These are phyloP conservation scores for Hypanus sabinus DNA, from an alignment of 2,113 vertebrate species.

Conservation along the genomic window DNA sequence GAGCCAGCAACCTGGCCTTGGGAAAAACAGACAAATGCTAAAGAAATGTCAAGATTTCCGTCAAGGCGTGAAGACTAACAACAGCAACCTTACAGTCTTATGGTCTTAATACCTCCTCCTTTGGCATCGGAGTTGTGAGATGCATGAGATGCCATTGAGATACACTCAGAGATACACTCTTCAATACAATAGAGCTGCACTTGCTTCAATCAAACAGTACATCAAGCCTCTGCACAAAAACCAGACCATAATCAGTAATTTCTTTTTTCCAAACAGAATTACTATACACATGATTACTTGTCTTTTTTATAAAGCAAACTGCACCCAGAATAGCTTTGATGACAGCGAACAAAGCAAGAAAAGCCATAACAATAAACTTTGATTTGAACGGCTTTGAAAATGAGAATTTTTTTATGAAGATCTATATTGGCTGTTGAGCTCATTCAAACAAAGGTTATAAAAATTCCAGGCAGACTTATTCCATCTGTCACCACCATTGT, in stretches of 20 bases:
- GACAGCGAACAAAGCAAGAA: not conserved
- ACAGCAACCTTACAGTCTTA: too few relatives aligned
- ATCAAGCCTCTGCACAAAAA: not conserved
- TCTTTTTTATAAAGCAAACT: slow-evolving; percentile 13
- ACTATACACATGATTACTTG: slow-evolving; percentile 2
- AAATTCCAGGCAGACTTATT: slow-evolving; percentile 8
- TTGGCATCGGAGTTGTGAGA: not conserved
- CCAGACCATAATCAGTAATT: slow-evolving; percentile 10
- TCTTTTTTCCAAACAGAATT: slow-evolving; percentile 18
- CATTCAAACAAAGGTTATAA: not conserved
- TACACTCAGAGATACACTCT: too few relatives aligned
- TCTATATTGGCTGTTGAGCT: not conserved
- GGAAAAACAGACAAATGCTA: too few relatives aligned
- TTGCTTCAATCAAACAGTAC: not conserved
- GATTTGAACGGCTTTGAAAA: slow-evolving; percentile 31
- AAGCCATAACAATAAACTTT: slow-evolving; percentile 28
- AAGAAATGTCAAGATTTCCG: too few relatives aligned
- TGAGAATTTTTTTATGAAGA: slow-evolving; percentile 26
- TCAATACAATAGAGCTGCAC: not conserved
- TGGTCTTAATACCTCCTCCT: too few relatives aligned
- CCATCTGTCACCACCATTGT: slow-evolving; percentile 1
- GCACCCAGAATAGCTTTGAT: slow-evolving; percentile 16
- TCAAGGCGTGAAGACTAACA: too few relatives aligned
- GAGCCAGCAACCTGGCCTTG: too few relatives aligned
- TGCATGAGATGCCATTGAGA: too few relatives aligned